Base-by-base conservation (phyloP, 1,140 invertebrate species). In the Acromyrmex charruanus region DNA sequence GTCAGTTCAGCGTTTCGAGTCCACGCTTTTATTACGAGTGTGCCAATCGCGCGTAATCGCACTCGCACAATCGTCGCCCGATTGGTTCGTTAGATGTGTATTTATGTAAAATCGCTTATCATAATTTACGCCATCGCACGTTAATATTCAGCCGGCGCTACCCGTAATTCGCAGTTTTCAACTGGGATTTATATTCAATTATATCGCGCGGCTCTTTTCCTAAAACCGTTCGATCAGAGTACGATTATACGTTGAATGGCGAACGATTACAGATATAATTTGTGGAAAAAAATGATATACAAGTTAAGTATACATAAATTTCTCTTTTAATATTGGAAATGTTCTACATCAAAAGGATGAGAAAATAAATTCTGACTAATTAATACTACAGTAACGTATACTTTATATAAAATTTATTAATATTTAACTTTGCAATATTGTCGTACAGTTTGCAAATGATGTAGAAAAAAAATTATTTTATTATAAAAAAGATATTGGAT, bases 31-130 rank as follows among this genome's bases (percentile, higher is more conserved):
- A 75, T 74, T 75, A 61, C 39, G 80, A 75, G 55, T 61, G 55
- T 63, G 55, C 61, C 55, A 84, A 75, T 84, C 80, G 55, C 55
- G 69, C 69, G 39, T 71, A 84, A 84, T 84, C 80, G 69, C 39
- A 58, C 58, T 84, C 69, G 55, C 80, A 84, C 80, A 84, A 84
- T 84, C 55, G 58, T 75, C 55, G 18, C 28, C 39, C 80, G 69
- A 84, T 84, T 84, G 80, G 69, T 84, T 84, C 69, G 80, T 84
- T 84, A 84, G 55, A 18, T 61, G 80, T 51, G 69, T 84, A 84
- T 84, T 84, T 84, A 84, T 84, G 69, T 84, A 84, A 84, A 84
- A 84, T 84, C 80, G 80, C 80, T 84, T 84, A 84, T 84, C 80
- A 84, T 84, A 84, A 84, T 84, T 84, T 84, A 84, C 80, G 74